Base-by-base conservation (phyloP, 2,888 invertebrate genomes). In the Leucophenga maculata region DNA sequence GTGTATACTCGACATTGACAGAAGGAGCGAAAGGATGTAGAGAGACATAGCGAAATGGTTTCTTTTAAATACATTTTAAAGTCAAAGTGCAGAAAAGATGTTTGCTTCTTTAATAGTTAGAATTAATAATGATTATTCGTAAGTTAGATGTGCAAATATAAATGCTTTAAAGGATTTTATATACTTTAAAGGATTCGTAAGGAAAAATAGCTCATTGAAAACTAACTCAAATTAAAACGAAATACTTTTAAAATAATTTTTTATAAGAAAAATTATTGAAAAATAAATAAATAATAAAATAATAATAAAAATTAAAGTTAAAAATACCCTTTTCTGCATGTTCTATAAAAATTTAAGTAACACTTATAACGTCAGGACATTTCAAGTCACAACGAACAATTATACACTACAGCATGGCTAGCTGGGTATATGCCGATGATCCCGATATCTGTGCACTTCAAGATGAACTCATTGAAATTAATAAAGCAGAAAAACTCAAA, bases 11-110 rank as follows among this genome's bases (percentile, higher is more conserved):
- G n/a, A 20, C 4, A 18, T 3, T 3, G 18, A 11, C 18, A 54
- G 54, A 18, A 16, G 18, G 20, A 18, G 16, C 3, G 54, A 54
- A 16, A 16, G 54, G 6, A 16, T 18, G 54, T 20, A 18, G 16
- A 54, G 20, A 16, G 54, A 54, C 6, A 2, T 6, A 1, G 52
- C 11, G 54, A 54, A 18, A 16, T 20, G 16, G 20, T 55, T 55
- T 20, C 13, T 31, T 14, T 57, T 57, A 57, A 57, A n/a, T 57
- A 59, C 59, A 59, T 32, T 59, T 59, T 16, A 16, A n/a, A 59
- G 26, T 57, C 14, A 31, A 57, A 31, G 31, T 31, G 57, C 26
- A 16, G 14, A 57, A 32, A 57, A 31, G 31, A 11, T n/a, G n/a
- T n/a, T n/a, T n/a, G n/a, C n/a, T n/a, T n/a, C n/a, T n/a, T n/a